Conservation (phyloP, 2,797 vertebrate genomes). For the Enteromius mattozi region DNA sequence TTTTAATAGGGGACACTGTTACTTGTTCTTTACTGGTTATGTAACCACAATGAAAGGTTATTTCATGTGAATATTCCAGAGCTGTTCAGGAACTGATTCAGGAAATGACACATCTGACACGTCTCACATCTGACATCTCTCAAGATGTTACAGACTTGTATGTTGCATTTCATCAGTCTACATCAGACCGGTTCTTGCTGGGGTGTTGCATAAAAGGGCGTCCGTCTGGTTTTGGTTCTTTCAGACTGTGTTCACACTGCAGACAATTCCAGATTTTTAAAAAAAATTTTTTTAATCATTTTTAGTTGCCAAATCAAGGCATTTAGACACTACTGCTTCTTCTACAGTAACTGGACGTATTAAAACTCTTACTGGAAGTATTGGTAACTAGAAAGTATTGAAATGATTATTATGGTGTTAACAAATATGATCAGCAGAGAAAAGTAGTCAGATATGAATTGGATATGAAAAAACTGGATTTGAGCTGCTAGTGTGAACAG, state of each 20-base stretch:
- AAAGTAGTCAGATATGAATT: neutral
- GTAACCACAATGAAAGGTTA: neutral
- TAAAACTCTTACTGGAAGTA: neutral
- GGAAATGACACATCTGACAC: slow-evolving; percentile 35
- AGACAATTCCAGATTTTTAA: neutral
- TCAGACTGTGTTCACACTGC: slow-evolving; percentile 1
- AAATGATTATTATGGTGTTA: neutral
- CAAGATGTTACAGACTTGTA: slow-evolving; percentile 41
- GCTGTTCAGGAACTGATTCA: slow-evolving; percentile 40
- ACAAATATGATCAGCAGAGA: neutral
- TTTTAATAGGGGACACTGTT: neutral
- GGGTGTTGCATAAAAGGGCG: neutral
- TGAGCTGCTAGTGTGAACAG: slow-evolving; percentile 26
- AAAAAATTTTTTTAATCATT: neutral
- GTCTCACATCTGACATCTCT: slow-evolving; percentile 31
- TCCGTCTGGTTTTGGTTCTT: slow-evolving; percentile 26
- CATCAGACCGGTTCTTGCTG: neutral
- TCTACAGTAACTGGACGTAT: neutral
- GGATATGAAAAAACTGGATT: slow-evolving; percentile 1
- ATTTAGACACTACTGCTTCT: neutral
- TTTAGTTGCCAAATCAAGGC: neutral
- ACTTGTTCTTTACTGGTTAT: neutral
- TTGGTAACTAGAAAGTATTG: neutral
- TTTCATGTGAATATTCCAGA: slow-evolving; percentile 71
- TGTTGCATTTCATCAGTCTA: slow-evolving; percentile 27